Base-by-base conservation (phyloP, 2,888 invertebrate species). In the Elysia crispata region DNA sequence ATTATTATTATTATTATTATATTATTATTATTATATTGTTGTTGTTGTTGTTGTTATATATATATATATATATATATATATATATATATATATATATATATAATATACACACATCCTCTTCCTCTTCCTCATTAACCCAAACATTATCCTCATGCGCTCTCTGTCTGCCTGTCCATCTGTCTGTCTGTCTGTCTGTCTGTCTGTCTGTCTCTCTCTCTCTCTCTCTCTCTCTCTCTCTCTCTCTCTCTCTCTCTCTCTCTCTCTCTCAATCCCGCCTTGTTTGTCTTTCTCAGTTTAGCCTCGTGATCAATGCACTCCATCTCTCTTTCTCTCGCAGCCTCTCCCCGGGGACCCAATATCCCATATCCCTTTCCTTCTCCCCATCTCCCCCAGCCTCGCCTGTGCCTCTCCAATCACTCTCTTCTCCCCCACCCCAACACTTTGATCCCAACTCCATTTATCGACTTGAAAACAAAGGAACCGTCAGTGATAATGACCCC, bases 401-500 rank as follows among this genome's bases (percentile, higher is more conserved):
- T 62, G n/a, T 25, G 28, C 60, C 30, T 31, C 6, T 15, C 13
- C 11, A 57, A 60, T 31, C 31, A n/a, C 23, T 31, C n/a, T 62
- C 31, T 23, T 75, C 31, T 18, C 5, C 0, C 75, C 31, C 31
- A 8, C 31, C 60, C 60, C 31, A n/a, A 30, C 28, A 25, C 57
- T 74, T 28, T 74, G 25, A 25, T 74, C 57, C 74, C 28, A 20
- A 25, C 57, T 74, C 74, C 31, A 30, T n/a, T 57, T 57, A 41
- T 41, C 41, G 41, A 41, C 11, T 6, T 3, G 41, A 41, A 41
- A 41, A 41, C 41, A 41, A 60, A 23, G 25, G 25, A 13, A 25
- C 25, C 60, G 25, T 13, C 15, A 60, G n/a, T 13, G 15, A 25
- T 60, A 25, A 25, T 60, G 6, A 60, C 60, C 60, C n/a, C 15